phyloP scores from a whole-genome alignment of 92 coral and sea anemone species.

The Micromussa lordhowensis region DNA sequence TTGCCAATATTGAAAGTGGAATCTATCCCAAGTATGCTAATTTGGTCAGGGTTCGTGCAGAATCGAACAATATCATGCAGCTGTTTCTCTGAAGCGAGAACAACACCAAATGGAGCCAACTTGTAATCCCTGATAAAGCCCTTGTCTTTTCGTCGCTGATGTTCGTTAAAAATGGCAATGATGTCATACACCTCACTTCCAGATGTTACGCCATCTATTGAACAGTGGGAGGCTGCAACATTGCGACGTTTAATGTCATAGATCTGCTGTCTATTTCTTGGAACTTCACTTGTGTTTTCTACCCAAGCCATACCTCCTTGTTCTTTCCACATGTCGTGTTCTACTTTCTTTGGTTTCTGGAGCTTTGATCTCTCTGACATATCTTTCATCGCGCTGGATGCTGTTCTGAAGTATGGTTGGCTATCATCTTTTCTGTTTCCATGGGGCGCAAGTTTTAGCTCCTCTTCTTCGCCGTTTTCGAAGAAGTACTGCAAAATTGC shows the following conservation, averaged over 20 bases:
- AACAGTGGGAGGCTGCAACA: not conserved
- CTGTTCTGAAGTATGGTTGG: slow-evolving; percentile 37
- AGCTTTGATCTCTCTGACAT: slow-evolving; percentile 28
- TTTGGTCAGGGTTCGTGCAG: slow-evolving; percentile 50
- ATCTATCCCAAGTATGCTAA: slow-evolving; percentile 35
- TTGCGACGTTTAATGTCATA: slow-evolving; percentile 28
- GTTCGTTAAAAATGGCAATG: slow-evolving; percentile 43
- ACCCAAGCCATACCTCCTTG: slow-evolving; percentile 48
- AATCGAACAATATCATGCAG: slow-evolving; percentile 29
- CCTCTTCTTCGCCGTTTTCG: slow-evolving; percentile 35
- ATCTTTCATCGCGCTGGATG: slow-evolving; percentile 28
- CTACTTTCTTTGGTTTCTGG: slow-evolving; percentile 45
- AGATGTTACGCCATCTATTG: slow-evolving; percentile 1
- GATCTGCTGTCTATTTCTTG: slow-evolving; percentile 43
- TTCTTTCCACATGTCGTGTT: slow-evolving; percentile 51
- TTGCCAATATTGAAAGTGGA: slow-evolving; percentile 52
- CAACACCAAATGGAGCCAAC: slow-evolving; percentile 37
- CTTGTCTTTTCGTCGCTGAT: slow-evolving; percentile 37
- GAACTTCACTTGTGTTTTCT: slow-evolving; percentile 24
- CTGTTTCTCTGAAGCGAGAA: slow-evolving; percentile 40
- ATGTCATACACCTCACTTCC: slow-evolving; percentile 27
- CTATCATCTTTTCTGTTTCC: slow-evolving; percentile 41
- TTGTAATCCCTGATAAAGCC: slow-evolving; percentile 39
- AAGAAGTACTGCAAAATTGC: slow-evolving; percentile 48
- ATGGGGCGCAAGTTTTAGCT: slow-evolving; percentile 35